phyloP scores from a whole-genome alignment of 2,888 invertebrate species.

The Trilocha varians region DNA sequence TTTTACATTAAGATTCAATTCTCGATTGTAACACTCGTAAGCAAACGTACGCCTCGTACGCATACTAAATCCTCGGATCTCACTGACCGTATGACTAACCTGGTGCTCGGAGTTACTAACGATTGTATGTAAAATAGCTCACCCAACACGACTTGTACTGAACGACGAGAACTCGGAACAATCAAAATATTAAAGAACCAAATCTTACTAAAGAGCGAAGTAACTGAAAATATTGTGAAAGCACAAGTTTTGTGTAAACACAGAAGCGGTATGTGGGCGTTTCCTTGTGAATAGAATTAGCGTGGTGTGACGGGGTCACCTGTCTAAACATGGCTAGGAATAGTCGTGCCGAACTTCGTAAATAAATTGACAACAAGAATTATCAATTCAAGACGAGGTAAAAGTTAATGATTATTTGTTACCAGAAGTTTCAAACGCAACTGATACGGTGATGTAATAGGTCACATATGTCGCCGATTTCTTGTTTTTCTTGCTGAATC shows the following conservation, averaged over 20 bases:
- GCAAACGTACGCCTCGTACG: constrained; percentile 36
- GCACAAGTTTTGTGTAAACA: constrained; percentile 12
- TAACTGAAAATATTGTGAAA: no score
- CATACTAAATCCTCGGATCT: constrained; percentile 52
- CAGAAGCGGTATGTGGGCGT: constrained; percentile 15
- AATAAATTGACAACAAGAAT: constrained; percentile 10
- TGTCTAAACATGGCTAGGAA: constrained; percentile 15
- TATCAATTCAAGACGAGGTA: constrained; percentile 17
- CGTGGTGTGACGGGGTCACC: constrained; percentile 20
- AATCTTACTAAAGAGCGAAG: no score
- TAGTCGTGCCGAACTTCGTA: constrained; percentile 16
- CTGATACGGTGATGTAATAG: constrained; percentile 20
- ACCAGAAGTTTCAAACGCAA: constrained; percentile 8
- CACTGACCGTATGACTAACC: constrained; percentile 61
- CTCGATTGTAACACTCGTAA: constrained; percentile 51
- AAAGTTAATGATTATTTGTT: constrained; percentile 9
- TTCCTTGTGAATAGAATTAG: constrained; percentile 16
- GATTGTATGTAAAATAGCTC: constrained; percentile 61
- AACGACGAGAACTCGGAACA: no score
- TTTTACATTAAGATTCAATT: constrained; percentile 50
- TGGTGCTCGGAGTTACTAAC: constrained; percentile 54
- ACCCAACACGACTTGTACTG: constrained; percentile 25
- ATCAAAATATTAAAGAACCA: no score
- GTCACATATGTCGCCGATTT: constrained; percentile 17
- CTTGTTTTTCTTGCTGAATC: constrained; percentile 14